Percentiles rank a stretch among this genome's conserved stretches.
phyloP scores from a whole-genome alignment of 1,140 invertebrate species.

The Lerema accius region DNA sequence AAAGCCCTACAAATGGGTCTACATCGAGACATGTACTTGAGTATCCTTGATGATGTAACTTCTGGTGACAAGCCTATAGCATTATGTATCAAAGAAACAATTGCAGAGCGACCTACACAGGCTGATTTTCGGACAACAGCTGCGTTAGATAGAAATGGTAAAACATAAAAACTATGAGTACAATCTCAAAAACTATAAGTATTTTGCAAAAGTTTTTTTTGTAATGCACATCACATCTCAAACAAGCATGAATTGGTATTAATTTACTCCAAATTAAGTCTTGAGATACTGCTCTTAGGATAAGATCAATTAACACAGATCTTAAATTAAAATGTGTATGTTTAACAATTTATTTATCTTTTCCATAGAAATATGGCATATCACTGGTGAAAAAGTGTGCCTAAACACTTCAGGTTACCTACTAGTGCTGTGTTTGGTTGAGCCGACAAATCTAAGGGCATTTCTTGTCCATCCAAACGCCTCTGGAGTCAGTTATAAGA shows the following conservation, averaged over 20 bases:
- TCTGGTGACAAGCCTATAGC: slow-evolving; percentile 53
- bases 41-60: slow-evolving; percentile 57
- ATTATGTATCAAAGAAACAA: slow-evolving; percentile 62
- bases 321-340: too few relatives aligned
- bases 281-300: not conserved
- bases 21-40: slow-evolving; percentile 56
- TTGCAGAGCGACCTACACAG: slow-evolving; percentile 62
- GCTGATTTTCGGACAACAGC: slow-evolving; percentile 67
- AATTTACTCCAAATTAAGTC: too few relatives aligned
- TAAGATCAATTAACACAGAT: too few relatives aligned
- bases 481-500: slow-evolving; percentile 39
- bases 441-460: slow-evolving; percentile 43
- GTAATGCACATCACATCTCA: too few relatives aligned
- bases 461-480: slow-evolving; percentile 60
- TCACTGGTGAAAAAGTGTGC: slow-evolving; percentile 64
- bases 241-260: too few relatives aligned
- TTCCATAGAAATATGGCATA: slow-evolving; percentile 58
- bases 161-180: too few relatives aligned
- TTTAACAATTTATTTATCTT: not conserved
- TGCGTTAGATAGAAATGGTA: slow-evolving; percentile 60
- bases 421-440: slow-evolving; percentile 50
- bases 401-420: slow-evolving; percentile 41
- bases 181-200: too few relatives aligned
- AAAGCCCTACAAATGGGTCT: slow-evolving; percentile 56
- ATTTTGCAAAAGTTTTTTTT: too few relatives aligned